Evolutionary conservation across 1,140 invertebrate species (phyloP).

Genomic region (Leucophenga varia): DNA sequence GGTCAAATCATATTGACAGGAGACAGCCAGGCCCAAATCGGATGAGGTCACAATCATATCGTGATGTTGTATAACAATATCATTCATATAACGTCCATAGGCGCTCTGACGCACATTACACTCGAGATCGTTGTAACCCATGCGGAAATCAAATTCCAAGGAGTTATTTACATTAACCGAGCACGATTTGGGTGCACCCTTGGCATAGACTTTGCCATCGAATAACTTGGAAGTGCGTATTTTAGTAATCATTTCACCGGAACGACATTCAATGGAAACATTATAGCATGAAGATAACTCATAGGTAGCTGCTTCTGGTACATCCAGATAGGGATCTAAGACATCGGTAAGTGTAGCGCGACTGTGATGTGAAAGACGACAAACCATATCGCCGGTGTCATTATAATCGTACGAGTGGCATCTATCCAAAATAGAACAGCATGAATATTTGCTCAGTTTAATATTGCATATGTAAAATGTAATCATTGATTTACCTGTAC

Average conservation of each 20-base stretch:
- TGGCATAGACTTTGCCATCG: constrained; percentile 92
- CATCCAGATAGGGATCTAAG: constrained; percentile 86
- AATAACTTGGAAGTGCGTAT: constrained; percentile 91
- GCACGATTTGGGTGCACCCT: constrained; percentile 90
- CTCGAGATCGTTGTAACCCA: constrained; percentile 88
- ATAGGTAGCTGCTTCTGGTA: constrained; percentile 85
- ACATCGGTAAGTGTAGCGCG: constrained; percentile 84
- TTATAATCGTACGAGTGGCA: constrained; percentile 93
- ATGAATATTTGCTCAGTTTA: neutral
- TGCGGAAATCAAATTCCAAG: constrained; percentile 82
- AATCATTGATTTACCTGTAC: constrained; percentile 59
- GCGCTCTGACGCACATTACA: constrained; percentile 87
- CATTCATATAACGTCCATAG: constrained; percentile 81
- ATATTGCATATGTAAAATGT: no score
- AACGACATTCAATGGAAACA: constrained; percentile 86
- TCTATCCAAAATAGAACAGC: no score
- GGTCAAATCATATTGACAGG: constrained; percentile 89
- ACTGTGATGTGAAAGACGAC: constrained; percentile 86
- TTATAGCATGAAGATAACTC: constrained; percentile 93
- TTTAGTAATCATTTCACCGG: constrained; percentile 88
- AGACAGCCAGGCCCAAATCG: constrained; percentile 88
- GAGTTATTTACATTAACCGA: constrained; percentile 82
- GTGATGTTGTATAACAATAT: constrained; percentile 91
- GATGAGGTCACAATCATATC: constrained; percentile 93
- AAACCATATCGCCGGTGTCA: constrained; percentile 89